Base-by-base conservation (phyloP, 2,888 invertebrate genomes). In the Opisthograptis luteolata region DNA sequence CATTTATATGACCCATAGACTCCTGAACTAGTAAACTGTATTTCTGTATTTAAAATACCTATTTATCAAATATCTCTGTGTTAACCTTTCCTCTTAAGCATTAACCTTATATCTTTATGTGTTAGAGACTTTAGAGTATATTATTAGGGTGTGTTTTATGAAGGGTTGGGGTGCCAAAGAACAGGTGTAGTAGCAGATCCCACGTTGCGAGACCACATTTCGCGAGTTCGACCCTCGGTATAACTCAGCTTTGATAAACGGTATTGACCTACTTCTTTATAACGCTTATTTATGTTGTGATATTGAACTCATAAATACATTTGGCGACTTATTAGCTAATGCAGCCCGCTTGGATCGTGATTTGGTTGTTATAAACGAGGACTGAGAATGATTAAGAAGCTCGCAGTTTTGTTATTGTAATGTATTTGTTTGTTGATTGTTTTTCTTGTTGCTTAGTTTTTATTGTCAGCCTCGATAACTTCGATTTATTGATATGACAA, bases 141-240 rank as follows among this genome's bases (percentile, higher is more conserved):
- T 3, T 17, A 17, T 17, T 17, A 19, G 19, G 28, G 3, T 39
- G 15, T 36, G 24, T 9, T 45, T 39, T 40, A 10, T 25, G 31
- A 35, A 48, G 27, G 62, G 69, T 72, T 66, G 68, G 76, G 76
- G 76, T 65, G 60, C 49, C 28, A 56, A 55, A 54, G 65, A 64
- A 76, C 76, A 78, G 76, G 77, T 77, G 78, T 58, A 65, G 60
- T 42, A 35, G 44, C 43, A 54, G 69, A 62, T 67, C 70, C 66
- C 71, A 70, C 70, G 68, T 63, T 70, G 57, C 62, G 60, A 61
- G 65, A 60, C 67, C 67, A 56, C 60, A 70, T 69, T 76, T 71
- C 62, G 74, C 76, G 70, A 77, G 58, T 43, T 40, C 43, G 39
- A 44, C 58, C 62, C 55, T 55, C 48, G 49, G 44, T 55, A 55